Evolutionary conservation across 1,140 invertebrate species (phyloP), one percentile per base, ranked within the genome.

Genomic region (Streblospio benedicti): DNA sequence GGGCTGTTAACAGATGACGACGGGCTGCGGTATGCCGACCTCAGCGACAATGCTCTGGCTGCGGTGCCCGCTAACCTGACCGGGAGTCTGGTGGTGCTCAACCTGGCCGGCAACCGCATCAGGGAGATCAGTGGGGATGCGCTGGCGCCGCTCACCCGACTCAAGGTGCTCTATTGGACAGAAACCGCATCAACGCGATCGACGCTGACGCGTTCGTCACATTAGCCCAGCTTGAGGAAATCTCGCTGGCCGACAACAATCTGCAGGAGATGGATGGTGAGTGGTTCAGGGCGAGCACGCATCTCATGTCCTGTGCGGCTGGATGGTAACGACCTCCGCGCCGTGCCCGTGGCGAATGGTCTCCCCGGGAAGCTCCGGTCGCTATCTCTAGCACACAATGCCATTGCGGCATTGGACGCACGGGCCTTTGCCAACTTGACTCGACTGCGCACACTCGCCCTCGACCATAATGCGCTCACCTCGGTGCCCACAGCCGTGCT

Each of bases 381-480:
- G 9, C 62, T 76, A 0, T 60, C 62, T 31, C 59, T 76, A 16
- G 61, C 66, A 16, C 50, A 65, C 20, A 76, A 76, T 43, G 33
- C 66, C 12, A 59, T 76, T 23, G 59, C 55, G 27, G 49, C 57
- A 9, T 55, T 76, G 27, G 60, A 67, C 33, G 54, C 58, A 41
- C 55, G 65, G 16, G 73, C 71, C 68, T 71, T 76, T 43, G 38
- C 65, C 1, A 56, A 65, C 35, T 65, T 76, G 63, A 63, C 67
- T 28, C 43, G 65, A 5, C 57, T 74, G 9, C 38, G 55, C 0
- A 60, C 64, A 52, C 60, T 76, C 0, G 60, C 66, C 50, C 23
- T 74, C 0, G 65, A 65, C 20, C 55, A 66, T 27, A 76, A 76
- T 61, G 30, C 31, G 32, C 35, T 76, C 4, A 35, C 53, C 12